A percentile compares a stretch with the other conserved stretches of the same genome.
Evolutionary conservation across 2,797 vertebrate species (phyloP).

Genomic region (Oreochromis grahami): DNA sequence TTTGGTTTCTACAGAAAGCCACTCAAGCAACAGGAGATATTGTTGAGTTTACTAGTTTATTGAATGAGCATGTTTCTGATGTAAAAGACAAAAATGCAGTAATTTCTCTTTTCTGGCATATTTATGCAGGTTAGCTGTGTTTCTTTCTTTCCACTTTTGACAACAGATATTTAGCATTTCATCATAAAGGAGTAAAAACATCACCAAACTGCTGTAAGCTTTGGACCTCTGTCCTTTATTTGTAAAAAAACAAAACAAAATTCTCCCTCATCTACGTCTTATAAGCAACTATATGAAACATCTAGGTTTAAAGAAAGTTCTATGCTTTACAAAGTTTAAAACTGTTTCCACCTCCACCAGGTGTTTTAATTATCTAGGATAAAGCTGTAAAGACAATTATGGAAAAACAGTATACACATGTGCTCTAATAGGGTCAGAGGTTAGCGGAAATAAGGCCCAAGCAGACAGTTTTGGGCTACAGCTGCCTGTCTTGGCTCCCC

Average conservation of each 20-base stretch:
- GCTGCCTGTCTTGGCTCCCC: no score
- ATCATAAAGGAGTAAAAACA: background rate
- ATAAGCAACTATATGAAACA: background rate
- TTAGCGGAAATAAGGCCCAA: background rate
- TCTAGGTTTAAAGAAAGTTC: background rate
- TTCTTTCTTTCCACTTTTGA: background rate
- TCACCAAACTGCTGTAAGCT: background rate
- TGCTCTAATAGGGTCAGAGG: background rate
- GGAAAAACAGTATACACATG: background rate
- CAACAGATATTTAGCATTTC: background rate
- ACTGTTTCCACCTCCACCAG: background rate
- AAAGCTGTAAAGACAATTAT: background rate
- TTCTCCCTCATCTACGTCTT: background rate
- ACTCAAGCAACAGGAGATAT: background rate
- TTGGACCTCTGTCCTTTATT: background rate
- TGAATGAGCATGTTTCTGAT: background rate
- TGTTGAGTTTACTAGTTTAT: background rate
- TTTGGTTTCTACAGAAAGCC: background rate
- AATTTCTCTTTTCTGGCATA: background rate
- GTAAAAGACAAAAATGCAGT: background rate
- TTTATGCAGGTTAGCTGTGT: background rate
- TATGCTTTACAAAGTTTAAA: background rate
- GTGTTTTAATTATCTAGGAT: background rate
- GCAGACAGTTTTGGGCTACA: background rate
- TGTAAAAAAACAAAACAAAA: background rate